Evolutionary conservation across 2,113 vertebrate genomes (phyloP), one percentile per base, ranked within the genome.

Genomic region (Brienomyrus longianalis): DNA sequence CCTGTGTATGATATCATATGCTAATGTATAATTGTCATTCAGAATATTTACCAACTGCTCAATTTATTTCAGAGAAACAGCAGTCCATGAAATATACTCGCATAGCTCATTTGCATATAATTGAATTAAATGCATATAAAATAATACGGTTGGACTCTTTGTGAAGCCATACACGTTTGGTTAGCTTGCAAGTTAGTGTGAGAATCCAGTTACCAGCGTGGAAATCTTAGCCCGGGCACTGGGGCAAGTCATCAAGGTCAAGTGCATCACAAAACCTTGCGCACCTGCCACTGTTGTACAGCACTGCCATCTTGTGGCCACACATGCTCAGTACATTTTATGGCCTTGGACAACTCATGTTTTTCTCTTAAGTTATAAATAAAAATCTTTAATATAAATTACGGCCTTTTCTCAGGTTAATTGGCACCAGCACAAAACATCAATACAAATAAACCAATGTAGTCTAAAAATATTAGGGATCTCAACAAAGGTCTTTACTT

Each of bases 251-350:
- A 80, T 43, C 74, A 80, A 80, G 74, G 74, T 80, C 74, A 80
- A 19, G 74, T 80, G 35, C 74, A 43, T 43, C 6, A 2, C 1
- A 0, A 43, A 17, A 80, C 13, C 17, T 80, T 8, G 74, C 1
- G 17, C 15, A 17, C 35, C 35, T 80, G 35, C 74, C 74, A 19
- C 35, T 80, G 74, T 23, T 88, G 27, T 8, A 88, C 89, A 90
- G 13, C 90, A 90, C 74, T 91, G 88, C 89, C 93, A 89, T 86
- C 92, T 91, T 83, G 0, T 54, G 94, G 74, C 15, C n/a, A 2
- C 0, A 0, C 13, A 1, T 0, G 3, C 8, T 54, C 90, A 50
- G 59, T 89, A 4, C 90, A 77, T 6, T 0, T 5, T 50, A 19
- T 39, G 35, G 74, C 74, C 13, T 80, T 43, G 2, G 13, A 39